Conservation (phyloP, 2,797 vertebrate species). For the Capromys pilorides region DNA sequence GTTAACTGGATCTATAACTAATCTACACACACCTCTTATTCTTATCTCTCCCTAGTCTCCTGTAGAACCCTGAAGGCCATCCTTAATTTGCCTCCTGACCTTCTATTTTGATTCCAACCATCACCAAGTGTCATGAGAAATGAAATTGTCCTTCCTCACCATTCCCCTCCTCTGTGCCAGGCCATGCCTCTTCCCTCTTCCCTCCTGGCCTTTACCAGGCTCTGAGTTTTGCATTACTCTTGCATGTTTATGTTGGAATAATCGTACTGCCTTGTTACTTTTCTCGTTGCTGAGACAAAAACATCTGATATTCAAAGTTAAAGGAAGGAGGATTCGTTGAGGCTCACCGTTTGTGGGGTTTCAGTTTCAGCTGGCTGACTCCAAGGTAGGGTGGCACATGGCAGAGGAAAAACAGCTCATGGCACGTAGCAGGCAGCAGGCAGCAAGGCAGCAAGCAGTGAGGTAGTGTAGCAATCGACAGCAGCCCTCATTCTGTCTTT, state of each 20-base stretch:
- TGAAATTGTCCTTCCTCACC: background rate
- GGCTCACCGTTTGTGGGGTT: background rate
- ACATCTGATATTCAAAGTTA: background rate
- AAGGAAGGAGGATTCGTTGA: background rate
- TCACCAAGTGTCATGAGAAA: constrained; percentile 27
- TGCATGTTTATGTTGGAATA: background rate
- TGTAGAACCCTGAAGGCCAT: background rate
- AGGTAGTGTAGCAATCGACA: background rate
- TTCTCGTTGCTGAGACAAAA: background rate
- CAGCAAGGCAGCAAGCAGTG: background rate
- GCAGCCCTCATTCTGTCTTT: background rate
- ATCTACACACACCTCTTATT: background rate
- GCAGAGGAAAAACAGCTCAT: background rate
- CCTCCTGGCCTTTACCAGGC: background rate
- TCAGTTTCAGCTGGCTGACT: background rate
- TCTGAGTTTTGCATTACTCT: constrained; percentile 3
- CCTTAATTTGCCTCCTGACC: background rate
- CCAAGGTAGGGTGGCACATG: background rate
- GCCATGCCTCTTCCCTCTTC: background rate
- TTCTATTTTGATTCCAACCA: background rate
- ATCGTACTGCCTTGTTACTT: background rate
- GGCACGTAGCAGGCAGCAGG: background rate
- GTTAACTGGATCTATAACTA: background rate
- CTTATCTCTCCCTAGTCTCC: background rate
- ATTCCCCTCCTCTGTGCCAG: background rate